A percentile compares a stretch with the other conserved stretches of the same genome.
phyloP scores from a whole-genome alignment of 2,797 vertebrate species.

The Chlorospingus semifuscus region DNA sequence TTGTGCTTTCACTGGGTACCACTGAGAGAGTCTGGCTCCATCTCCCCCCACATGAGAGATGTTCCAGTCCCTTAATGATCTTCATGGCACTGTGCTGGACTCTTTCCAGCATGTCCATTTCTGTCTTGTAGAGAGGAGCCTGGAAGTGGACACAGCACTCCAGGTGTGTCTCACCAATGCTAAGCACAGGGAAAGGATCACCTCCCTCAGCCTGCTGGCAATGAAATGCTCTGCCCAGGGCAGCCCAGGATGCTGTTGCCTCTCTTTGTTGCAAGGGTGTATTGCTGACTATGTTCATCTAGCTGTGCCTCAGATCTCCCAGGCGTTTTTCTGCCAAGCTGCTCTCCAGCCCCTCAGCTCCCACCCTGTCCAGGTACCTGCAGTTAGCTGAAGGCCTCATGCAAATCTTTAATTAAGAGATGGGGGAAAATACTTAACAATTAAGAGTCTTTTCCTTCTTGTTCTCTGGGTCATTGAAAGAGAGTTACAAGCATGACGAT shows the following conservation, averaged over 20 bases:
- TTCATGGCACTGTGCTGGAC: neutral
- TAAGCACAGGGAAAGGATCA: neutral
- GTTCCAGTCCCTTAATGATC: neutral
- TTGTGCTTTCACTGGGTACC: neutral
- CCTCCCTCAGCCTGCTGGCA: neutral
- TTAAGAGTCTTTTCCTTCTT: neutral
- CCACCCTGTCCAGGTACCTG: neutral
- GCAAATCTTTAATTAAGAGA: neutral
- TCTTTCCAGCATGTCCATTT: neutral
- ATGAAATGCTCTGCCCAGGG: neutral
- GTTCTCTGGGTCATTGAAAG: neutral
- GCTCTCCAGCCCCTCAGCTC: neutral
- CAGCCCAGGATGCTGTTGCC: neutral
- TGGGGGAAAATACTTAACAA: neutral
- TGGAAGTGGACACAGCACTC: neutral
- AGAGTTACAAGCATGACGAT: neutral
- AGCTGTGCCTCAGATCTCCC: neutral
- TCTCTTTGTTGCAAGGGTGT: neutral
- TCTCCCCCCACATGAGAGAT: neutral
- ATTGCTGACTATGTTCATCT: neutral
- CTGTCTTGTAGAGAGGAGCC: neutral
- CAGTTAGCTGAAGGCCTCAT: neutral
- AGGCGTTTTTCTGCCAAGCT: neutral
- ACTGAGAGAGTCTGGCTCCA: neutral
- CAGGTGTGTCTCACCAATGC: neutral